Evolutionary conservation across 2,797 vertebrate genomes (phyloP), one percentile per base, ranked within the genome.

Genomic region (Syncerus caffer): DNA sequence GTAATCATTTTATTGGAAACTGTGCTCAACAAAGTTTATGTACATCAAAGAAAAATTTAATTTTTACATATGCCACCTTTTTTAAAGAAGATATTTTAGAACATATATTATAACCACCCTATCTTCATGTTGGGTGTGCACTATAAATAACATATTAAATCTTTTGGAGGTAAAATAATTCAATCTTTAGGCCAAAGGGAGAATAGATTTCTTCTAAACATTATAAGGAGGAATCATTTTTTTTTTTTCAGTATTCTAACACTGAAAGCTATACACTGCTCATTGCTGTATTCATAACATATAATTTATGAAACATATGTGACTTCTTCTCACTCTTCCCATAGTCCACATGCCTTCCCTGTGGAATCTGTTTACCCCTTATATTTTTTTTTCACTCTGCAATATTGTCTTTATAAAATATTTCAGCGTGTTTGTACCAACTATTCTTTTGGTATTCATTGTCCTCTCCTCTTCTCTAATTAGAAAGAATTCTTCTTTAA

Each of bases 141-240:
- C 51, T 88, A 9, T 58, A 83, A 51, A 12, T 87, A 55, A 57
- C 67, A 67, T 62, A 89, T 25, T 57, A 79, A 92, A 50, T 84
- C 7, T 64, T 87, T 93, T 64, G 7, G 17, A 85, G 25, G 19
- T 93, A 71, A 97, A 96, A 50, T 97, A 87, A 87, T 90, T 64
- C 2, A 4, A 3, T 74, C 6, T 88, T 93, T 45, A 76, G 42
- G 51, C 21, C 53, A 97, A 64, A 27, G 29, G 71, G 27, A 93
- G 11, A 53, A 10, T 13, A 34, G 1, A 38, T 67, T 89, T 89
- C 38, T 55, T 92, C 93, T 50, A 47, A 92, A 86, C 16, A 89
- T 79, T 87, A 45, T 17, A 38, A 92, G 23, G 25, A 95, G 23
- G 83, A 92, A n/a, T n/a, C 0, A 0, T 16, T 90, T 90, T 90